A percentile compares a stretch with the other conserved stretches of the same genome.
phyloP scores from a whole-genome alignment of 2,113 vertebrate species.

The Coptodon rendalli region DNA sequence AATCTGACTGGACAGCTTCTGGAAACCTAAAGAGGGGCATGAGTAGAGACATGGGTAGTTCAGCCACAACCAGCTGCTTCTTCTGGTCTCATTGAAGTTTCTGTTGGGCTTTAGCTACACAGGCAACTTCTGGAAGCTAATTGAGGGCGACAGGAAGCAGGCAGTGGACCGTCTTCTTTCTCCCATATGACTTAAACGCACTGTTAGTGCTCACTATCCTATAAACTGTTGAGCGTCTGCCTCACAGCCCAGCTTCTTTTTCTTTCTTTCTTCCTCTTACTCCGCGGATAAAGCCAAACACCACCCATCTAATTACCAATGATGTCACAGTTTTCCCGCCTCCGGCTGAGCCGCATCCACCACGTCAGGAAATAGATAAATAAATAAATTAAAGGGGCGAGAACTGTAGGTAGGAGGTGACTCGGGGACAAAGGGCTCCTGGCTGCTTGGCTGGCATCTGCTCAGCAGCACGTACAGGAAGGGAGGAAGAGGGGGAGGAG shows the following conservation, averaged over 20 bases:
- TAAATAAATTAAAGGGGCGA: neutral
- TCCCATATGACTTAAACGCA: neutral
- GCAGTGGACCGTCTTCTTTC: neutral
- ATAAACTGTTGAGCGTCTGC: neutral
- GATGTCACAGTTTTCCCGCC: neutral
- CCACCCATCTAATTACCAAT: neutral
- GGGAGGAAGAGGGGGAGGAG: slow-evolving; percentile 20
- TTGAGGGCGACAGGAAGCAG: neutral
- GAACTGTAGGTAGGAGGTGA: neutral
- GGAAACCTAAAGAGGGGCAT: neutral
- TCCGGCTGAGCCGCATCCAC: neutral
- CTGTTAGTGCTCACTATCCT: neutral
- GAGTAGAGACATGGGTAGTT: neutral
- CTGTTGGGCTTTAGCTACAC: neutral
- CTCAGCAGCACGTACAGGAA: slow-evolving; percentile 23
- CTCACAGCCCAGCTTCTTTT: neutral
- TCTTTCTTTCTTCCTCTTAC: neutral
- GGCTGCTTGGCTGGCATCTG: neutral
- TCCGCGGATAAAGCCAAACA: neutral
- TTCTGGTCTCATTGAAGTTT: neutral
- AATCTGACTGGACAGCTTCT: neutral
- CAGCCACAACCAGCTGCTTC: neutral
- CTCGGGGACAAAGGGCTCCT: slow-evolving; percentile 6
- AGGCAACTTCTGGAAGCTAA: neutral
- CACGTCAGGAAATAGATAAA: neutral